Base-by-base conservation (phyloP, 37 sponge, comb jelly and placozoan species). In the Beroe ovata region DNA sequence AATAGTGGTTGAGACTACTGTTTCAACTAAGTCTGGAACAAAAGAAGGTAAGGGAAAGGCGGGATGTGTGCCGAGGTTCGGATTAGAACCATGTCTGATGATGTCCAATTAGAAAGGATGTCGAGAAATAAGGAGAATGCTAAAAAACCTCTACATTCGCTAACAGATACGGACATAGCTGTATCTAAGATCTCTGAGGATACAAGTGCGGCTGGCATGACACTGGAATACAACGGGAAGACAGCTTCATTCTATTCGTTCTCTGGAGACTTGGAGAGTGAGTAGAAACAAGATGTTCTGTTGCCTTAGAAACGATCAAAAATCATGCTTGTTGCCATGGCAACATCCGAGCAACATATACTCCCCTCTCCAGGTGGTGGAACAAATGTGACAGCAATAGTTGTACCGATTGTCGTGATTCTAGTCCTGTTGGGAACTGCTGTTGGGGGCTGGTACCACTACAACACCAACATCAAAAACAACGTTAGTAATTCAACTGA, bases 161-260 rank as follows among this genome's bases (percentile, higher is more conserved):
- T 23, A 14, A 8, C 54, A 77, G 84, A 77, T 41, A 77, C 84
- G 42, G 47, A 40, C 20, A 26, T 8, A 3, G 84, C 84, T 77
- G 84, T 77, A 11, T 25, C 21, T 30, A 40, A 38, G 84, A 77
- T 77, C 0, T 23, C 54, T 36, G 54, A 42, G 8, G 84, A 77
- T 29, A 77, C 54, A 0, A 3, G 14, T 62, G 4, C 63, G n/a
- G 47, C 4, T 14, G 84, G 54, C 8, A 3, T 77, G 16, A 40
- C 8, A 21, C 26, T 77, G 22, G 84, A 77, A 54, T 77, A 36
- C 47, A 77, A 77, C 25, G 84, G 84, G 6, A 42, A 21, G 21
- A 42, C 47, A 18, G 84, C 28, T 77, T 16, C 22, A 8, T 18
- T 77, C 38, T 22, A 30, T 41, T 6, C 2, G 28, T 77, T 77